These are phyloP conservation scores for Ceratina japonica DNA, from an alignment of 1,140 invertebrate species.

Conservation along the genomic window DNA sequence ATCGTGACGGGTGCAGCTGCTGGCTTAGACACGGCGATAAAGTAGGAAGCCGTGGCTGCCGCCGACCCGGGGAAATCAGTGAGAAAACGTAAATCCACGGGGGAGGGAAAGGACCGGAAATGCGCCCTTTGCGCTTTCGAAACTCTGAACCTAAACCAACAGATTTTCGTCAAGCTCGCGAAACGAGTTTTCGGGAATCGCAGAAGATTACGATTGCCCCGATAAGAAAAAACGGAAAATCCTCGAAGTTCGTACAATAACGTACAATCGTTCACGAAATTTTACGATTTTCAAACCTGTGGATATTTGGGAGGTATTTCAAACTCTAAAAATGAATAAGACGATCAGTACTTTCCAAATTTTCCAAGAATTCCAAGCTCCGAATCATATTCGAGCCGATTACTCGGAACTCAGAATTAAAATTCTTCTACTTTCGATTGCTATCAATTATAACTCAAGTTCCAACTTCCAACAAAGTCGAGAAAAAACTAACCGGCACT, in stretches of 20 bases:
- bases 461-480: background rate
- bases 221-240: conserved; percentile 18
- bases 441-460: background rate
- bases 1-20: conserved; percentile 71
- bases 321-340: too few relatives aligned
- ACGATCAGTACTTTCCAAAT: too few relatives aligned
- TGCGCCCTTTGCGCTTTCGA: background rate
- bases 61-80: background rate
- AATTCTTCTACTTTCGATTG: background rate
- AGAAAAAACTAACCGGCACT: background rate
- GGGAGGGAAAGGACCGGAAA: background rate
- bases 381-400: too few relatives aligned
- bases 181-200: background rate
- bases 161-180: background rate
- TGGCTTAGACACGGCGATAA: conserved; percentile 44
- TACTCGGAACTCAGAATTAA: too few relatives aligned
- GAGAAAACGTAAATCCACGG: conserved; percentile 6
- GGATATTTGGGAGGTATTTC: too few relatives aligned
- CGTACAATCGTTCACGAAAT: too few relatives aligned
- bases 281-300: background rate
- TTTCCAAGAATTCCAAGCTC: too few relatives aligned
- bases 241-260: background rate
- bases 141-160: too few relatives aligned
- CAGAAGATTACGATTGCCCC: conserved; percentile 5
- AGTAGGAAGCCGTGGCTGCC: conserved; percentile 16